Evolutionary conservation across 1,140 invertebrate species (phyloP).

Genomic region (Frieseomelitta varia): DNA sequence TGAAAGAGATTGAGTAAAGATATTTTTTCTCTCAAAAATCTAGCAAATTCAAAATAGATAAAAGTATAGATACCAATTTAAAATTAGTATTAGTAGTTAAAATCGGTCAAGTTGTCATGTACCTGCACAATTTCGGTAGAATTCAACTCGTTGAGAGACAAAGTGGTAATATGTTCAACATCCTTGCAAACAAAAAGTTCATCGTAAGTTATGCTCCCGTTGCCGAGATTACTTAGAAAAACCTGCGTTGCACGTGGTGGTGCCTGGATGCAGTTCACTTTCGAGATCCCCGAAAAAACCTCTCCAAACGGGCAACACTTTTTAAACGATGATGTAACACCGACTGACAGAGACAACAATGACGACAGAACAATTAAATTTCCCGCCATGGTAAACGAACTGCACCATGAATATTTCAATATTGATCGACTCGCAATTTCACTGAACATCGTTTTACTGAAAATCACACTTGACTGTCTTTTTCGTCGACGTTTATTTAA

Average conservation of each 20-base stretch:
- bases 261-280: conserved; percentile 46
- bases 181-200: conserved; percentile 46
- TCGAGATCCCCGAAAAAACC: conserved; percentile 32
- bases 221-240: not conserved
- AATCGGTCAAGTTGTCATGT: not conserved
- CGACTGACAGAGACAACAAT: not conserved
- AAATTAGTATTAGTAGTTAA: no score
- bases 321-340: not conserved
- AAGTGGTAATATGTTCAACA: conserved; percentile 38
- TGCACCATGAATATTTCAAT: not conserved
- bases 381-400: not conserved
- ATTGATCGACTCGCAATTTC: not conserved
- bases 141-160: conserved; percentile 8
- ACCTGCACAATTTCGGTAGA: conserved; percentile 33
- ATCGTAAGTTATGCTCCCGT: not conserved
- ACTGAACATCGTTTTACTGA: not conserved
- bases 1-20: no score
- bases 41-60: no score
- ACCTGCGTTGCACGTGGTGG: not conserved
- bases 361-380: not conserved
- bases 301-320: conserved; percentile 59
- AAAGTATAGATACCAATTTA: no score
- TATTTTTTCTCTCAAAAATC: no score
- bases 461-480: not conserved
- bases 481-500: no score